Evolutionary conservation across 1,140 invertebrate species (phyloP).

Genomic region (Drosophila azteca): DNA sequence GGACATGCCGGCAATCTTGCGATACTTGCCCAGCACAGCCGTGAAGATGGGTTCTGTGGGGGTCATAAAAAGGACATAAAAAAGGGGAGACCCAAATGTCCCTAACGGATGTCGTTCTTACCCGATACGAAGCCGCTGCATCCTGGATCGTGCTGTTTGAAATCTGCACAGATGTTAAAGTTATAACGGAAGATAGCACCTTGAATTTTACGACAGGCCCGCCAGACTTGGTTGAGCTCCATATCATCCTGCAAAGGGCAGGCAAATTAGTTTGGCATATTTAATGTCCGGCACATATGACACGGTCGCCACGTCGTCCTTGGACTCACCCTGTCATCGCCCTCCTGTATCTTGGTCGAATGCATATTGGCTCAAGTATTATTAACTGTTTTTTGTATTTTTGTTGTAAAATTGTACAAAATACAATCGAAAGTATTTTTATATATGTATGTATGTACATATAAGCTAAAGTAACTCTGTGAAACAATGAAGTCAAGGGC

Average conservation of each 20-base stretch:
- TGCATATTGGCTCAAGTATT: slow-evolving; percentile 57
- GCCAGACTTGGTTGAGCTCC: slow-evolving; percentile 86
- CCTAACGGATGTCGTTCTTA: slow-evolving; percentile 64
- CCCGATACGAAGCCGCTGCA: slow-evolving; percentile 88
- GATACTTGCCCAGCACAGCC: slow-evolving; percentile 87
- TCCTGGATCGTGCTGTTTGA: slow-evolving; percentile 87
- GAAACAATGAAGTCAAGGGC: slow-evolving; percentile 59
- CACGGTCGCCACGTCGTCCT: neutral
- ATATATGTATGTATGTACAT: neutral
- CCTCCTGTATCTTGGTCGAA: slow-evolving; percentile 64
- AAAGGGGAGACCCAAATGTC: slow-evolving; percentile 18
- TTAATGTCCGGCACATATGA: slow-evolving; percentile 22
- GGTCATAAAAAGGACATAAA: slow-evolving; percentile 53
- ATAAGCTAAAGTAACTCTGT: slow-evolving; percentile 7
- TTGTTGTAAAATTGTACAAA: slow-evolving; percentile 24
- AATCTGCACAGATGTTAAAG: slow-evolving; percentile 88
- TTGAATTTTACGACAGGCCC: slow-evolving; percentile 90
- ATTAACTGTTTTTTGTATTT: slow-evolving; percentile 34
- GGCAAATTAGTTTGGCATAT: slow-evolving; percentile 43
- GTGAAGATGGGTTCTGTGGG: slow-evolving; percentile 89
- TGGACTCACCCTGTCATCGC: slow-evolving; percentile 68
- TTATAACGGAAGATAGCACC: slow-evolving; percentile 88
- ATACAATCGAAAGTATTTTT: slow-evolving; percentile 30
- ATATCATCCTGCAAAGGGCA: slow-evolving; percentile 56
- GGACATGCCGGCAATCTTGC: slow-evolving; percentile 86